These are phyloP conservation scores for Turritopsis rubra DNA, from an alignment of 30 jellyfish, hydroid and myxozoan species.

Conservation along the genomic window DNA sequence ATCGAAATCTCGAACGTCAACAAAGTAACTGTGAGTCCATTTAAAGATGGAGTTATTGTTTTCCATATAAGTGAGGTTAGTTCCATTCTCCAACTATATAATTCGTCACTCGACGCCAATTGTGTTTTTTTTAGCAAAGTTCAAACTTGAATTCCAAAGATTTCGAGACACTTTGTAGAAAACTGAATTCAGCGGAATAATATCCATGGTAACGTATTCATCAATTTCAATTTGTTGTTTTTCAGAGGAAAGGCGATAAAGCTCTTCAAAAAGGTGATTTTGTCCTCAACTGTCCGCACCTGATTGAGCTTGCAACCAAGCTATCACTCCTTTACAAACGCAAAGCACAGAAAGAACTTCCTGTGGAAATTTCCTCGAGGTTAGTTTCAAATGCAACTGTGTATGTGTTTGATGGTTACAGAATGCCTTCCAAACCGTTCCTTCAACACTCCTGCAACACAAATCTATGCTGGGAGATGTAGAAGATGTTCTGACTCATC, in stretches of 20 bases:
- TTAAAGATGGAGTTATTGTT: slow-evolving; percentile 57
- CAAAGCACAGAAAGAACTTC: slow-evolving; percentile 23
- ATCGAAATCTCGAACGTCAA: slow-evolving; percentile 40
- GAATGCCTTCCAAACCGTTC: neutral
- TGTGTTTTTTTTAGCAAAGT: too few species aligned
- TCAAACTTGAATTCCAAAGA: neutral
- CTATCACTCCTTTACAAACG: slow-evolving; percentile 42
- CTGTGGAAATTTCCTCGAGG: slow-evolving; percentile 55
- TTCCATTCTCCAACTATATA: neutral
- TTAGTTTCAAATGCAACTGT: neutral
- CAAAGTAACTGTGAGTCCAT: slow-evolving; percentile 70
- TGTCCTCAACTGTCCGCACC: slow-evolving; percentile 50
- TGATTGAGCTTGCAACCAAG: slow-evolving; percentile 78
- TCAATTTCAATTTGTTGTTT: neutral
- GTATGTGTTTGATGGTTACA: neutral
- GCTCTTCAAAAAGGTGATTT: slow-evolving; percentile 84
- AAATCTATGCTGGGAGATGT: too few species aligned
- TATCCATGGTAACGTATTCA: neutral
- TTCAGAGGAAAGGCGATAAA: slow-evolving; percentile 54
- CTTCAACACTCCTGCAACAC: too few species aligned
- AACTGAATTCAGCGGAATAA: neutral
- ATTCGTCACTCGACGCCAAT: too few species aligned
- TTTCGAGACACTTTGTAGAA: neutral
- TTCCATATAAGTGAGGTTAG: slow-evolving; percentile 74
- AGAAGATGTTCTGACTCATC: too few species aligned